phyloP scores from a whole-genome alignment of 1,140 invertebrate species.

The Drosophila kepulauana region DNA sequence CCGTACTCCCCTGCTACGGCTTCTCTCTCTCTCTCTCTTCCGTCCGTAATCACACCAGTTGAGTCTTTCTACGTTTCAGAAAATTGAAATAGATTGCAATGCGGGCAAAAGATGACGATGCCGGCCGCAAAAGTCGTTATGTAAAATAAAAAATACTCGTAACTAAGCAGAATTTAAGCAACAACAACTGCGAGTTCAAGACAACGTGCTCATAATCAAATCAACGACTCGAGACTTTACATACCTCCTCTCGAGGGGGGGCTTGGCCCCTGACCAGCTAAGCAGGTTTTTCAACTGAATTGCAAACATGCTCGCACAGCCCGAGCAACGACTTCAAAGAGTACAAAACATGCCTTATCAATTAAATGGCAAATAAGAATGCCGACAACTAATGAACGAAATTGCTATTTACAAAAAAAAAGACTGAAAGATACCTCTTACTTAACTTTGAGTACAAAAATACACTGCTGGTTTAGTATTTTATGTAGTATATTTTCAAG shows the following conservation, averaged over 20 bases:
- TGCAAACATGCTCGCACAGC: constrained; percentile 1
- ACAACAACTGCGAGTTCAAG: constrained; percentile 12
- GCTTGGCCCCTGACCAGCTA: constrained; percentile 9
- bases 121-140: constrained; percentile 73
- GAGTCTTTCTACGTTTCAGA: constrained; percentile 62
- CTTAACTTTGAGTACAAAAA: no score
- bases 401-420: not conserved
- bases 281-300: constrained; percentile 32
- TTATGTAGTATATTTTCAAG: not conserved
- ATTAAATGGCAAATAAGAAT: constrained; percentile 1
- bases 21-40: not conserved
- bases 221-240: constrained; percentile 10
- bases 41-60: constrained; percentile 16
- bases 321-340: constrained; percentile 8
- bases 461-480: no score
- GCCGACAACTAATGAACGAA: not conserved
- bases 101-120: constrained; percentile 30
- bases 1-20: not conserved
- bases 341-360: constrained; percentile 35
- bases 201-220: constrained; percentile 52
- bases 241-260: not conserved
- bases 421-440: no score
- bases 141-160: constrained; percentile 38
- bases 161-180: constrained; percentile 22
- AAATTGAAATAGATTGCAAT: constrained; percentile 51